A percentile compares a stretch with the other conserved stretches of the same genome.
Conservation (phyloP, 2,888 invertebrate genomes). For the Zaprionus bogoriensis region DNA sequence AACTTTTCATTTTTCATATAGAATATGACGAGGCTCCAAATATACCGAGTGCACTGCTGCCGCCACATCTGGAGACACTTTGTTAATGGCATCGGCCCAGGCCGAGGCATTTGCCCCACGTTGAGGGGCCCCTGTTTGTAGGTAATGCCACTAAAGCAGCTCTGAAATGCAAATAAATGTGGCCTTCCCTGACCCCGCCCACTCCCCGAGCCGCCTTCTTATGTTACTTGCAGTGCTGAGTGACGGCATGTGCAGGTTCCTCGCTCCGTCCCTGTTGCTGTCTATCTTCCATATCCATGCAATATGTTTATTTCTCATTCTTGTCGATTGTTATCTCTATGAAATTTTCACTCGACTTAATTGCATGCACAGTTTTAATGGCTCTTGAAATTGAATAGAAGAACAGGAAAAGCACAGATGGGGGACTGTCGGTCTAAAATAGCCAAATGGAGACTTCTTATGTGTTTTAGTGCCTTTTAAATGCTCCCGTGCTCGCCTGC, state of each 20-base stretch:
- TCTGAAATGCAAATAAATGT: slow-evolving; percentile 78
- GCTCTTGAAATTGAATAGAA: slow-evolving; percentile 73
- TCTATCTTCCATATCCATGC: slow-evolving; percentile 11
- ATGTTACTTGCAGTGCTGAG: slow-evolving; percentile 77
- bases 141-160: slow-evolving; percentile 74
- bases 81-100: slow-evolving; percentile 60
- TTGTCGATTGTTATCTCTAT: slow-evolving; percentile 77
- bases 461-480: slow-evolving; percentile 68
- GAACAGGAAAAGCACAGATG: background rate
- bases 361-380: slow-evolving; percentile 77
- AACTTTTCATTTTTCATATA: slow-evolving; percentile 76
- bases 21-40: slow-evolving; percentile 66
- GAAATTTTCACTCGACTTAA: slow-evolving; percentile 78
- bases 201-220: slow-evolving; percentile 53
- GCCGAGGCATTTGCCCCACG: background rate
- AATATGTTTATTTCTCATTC: slow-evolving; percentile 69
- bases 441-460: slow-evolving; percentile 42
- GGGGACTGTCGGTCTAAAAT: slow-evolving; percentile 38
- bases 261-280: background rate
- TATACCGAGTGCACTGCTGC: slow-evolving; percentile 37
- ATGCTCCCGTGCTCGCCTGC: slow-evolving; percentile 36
- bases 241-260: slow-evolving; percentile 58
- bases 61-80: slow-evolving; percentile 73
- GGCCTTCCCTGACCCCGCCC: slow-evolving; percentile 53
- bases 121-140: slow-evolving; percentile 52